phyloP scores from a whole-genome alignment of 2,797 vertebrate species.

The Cichlasoma orientale region DNA sequence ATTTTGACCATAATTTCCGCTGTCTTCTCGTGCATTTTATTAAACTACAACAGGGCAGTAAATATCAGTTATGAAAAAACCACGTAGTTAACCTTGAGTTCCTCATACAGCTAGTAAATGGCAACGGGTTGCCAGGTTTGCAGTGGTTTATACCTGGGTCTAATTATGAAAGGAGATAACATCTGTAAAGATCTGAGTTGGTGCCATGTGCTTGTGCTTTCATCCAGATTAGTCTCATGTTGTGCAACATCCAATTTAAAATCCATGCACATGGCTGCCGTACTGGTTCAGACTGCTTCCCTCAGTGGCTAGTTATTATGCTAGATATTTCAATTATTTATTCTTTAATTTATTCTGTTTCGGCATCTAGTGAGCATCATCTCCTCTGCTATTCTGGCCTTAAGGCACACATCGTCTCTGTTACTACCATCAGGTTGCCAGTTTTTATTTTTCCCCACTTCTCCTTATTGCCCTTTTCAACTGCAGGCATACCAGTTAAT shows the following conservation, averaged over 20 bases:
- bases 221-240: slow-evolving; percentile 1
- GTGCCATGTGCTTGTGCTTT: slow-evolving; percentile 1
- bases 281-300: background rate
- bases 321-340: background rate
- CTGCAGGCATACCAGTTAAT: background rate
- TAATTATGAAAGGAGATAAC: background rate
- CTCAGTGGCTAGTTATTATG: background rate
- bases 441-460: too few relatives aligned
- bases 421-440: background rate
- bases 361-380: background rate
- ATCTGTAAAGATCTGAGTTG: slow-evolving; percentile 1
- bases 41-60: background rate
- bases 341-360: background rate
- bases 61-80: background rate
- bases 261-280: background rate
- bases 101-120: background rate
- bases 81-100: background rate
- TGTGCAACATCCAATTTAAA: background rate
- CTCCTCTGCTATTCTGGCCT: slow-evolving; percentile 1
- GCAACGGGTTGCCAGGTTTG: background rate
- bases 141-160: background rate
- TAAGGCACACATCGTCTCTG: background rate
- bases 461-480: background rate
- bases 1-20: background rate
- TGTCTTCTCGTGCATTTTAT: background rate